A percentile compares a stretch with the other conserved stretches of the same genome.
These are phyloP conservation scores for Zalophus californianus DNA, from an alignment of 2,797 vertebrate species.

Conservation along the genomic window DNA sequence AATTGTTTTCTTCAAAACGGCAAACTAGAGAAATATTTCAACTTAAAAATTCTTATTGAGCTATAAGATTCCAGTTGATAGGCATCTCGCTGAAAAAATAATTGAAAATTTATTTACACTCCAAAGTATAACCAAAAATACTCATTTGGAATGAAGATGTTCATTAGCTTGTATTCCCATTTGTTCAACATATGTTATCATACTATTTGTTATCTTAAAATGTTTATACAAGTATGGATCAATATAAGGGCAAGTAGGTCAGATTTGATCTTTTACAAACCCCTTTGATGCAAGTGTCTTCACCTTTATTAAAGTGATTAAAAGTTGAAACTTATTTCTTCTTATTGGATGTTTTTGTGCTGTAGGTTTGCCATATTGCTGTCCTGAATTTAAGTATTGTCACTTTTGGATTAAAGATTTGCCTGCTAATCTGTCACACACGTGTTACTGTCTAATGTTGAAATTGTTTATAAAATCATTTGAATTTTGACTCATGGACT, in stretches of 20 bases:
- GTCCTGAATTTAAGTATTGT: conserved; percentile 41
- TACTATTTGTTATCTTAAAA: background rate
- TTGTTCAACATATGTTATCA: background rate
- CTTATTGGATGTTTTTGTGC: conserved; percentile 45
- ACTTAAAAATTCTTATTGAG: background rate
- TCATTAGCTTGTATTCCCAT: background rate
- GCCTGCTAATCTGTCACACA: conserved; percentile 8
- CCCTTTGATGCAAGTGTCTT: background rate
- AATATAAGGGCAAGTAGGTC: background rate
- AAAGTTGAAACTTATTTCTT: conserved; percentile 45
- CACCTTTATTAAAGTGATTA: background rate
- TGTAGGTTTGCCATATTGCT: background rate
- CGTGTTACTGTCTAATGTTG: conserved; percentile 50
- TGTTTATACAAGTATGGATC: background rate
- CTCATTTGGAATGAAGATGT: background rate
- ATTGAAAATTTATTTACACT: background rate
- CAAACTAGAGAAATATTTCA: background rate
- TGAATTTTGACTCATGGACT: conserved; percentile 51
- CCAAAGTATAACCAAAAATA: background rate
- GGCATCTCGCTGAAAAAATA: background rate
- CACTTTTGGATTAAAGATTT: conserved; percentile 51
- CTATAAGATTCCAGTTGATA: background rate
- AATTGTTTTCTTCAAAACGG: background rate
- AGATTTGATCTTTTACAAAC: background rate
- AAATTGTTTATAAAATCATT: conserved; percentile 45